Conservation (phyloP, 2,888 invertebrate genomes). For the Limenitis arthemis region DNA sequence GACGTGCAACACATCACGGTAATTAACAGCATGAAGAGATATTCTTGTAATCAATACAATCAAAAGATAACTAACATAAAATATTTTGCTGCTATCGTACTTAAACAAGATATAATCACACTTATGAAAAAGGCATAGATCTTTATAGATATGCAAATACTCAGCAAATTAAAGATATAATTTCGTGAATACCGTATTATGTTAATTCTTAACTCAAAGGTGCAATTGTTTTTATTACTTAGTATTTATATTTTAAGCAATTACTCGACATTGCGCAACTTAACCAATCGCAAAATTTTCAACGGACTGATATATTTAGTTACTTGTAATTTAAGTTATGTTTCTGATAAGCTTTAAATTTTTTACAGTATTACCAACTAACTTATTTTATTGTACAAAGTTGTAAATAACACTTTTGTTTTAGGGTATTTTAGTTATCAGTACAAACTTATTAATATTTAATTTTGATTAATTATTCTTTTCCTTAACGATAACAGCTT, state of each 20-base stretch:
- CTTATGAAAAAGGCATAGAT: background rate
- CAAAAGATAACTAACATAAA: too few species aligned
- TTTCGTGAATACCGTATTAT: background rate
- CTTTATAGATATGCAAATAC: too few species aligned
- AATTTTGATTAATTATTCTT: background rate
- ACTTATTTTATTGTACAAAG: constrained; percentile 59
- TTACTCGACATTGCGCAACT: background rate
- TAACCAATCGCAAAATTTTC: constrained; percentile 8
- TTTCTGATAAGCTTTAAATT: constrained; percentile 44
- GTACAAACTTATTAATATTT: constrained; percentile 30
- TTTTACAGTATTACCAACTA: constrained; percentile 68
- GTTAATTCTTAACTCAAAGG: background rate
- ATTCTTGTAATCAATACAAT: too few species aligned
- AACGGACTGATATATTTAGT: constrained; percentile 16
- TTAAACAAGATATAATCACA: too few species aligned
- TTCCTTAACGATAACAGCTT: background rate
- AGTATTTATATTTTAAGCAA: background rate
- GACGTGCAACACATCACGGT: too few species aligned
- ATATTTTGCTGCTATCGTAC: too few species aligned
- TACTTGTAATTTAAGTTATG: constrained; percentile 30
- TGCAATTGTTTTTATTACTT: constrained; percentile 4
- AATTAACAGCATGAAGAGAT: too few species aligned
- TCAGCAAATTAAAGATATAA: too few species aligned
- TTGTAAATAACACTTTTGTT: constrained; percentile 58
- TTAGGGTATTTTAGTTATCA: constrained; percentile 24